A percentile compares a stretch with the other conserved stretches of the same genome.
phyloP scores from a whole-genome alignment of 92 coral and sea anemone genomes.

The Scolanthus callimorphus region DNA sequence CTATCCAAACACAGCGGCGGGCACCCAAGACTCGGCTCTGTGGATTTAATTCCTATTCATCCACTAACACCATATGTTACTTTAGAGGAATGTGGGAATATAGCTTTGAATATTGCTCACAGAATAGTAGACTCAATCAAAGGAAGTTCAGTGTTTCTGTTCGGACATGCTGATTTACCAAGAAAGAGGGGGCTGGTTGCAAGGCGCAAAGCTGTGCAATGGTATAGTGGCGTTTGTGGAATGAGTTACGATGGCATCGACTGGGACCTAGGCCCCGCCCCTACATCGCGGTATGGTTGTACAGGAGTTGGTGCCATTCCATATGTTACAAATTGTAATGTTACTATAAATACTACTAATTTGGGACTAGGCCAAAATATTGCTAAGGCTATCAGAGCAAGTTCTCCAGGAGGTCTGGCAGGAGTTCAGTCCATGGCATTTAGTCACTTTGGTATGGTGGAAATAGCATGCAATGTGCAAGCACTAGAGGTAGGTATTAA shows the following conservation, averaged over 20 bases:
- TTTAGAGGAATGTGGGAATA: slow-evolving; percentile 71
- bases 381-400: slow-evolving; percentile 81
- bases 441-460: slow-evolving; percentile 79
- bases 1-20: slow-evolving; percentile 74
- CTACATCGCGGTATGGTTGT: slow-evolving; percentile 81
- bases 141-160: slow-evolving; percentile 83
- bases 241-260: slow-evolving; percentile 64
- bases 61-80: slow-evolving; percentile 69
- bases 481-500: slow-evolving; percentile 50
- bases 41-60: slow-evolving; percentile 87
- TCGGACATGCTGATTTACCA: slow-evolving; percentile 88
- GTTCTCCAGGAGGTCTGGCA: slow-evolving; percentile 75
- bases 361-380: slow-evolving; percentile 63
- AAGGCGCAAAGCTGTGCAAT: slow-evolving; percentile 78
- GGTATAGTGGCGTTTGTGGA: slow-evolving; percentile 79
- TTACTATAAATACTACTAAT: slow-evolving; percentile 74
- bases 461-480: slow-evolving; percentile 97
- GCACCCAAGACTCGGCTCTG: slow-evolving; percentile 96
- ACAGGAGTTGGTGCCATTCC: slow-evolving; percentile 97
- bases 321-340: slow-evolving; percentile 88
- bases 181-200: slow-evolving; percentile 68
- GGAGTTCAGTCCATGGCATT: slow-evolving; percentile 99
- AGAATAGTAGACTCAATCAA: slow-evolving; percentile 45
- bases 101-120: slow-evolving; percentile 66
- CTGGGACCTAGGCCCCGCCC: slow-evolving; percentile 82